Base-by-base conservation (phyloP, 2,888 invertebrate genomes). In the Lepetodrilus schrolli region DNA sequence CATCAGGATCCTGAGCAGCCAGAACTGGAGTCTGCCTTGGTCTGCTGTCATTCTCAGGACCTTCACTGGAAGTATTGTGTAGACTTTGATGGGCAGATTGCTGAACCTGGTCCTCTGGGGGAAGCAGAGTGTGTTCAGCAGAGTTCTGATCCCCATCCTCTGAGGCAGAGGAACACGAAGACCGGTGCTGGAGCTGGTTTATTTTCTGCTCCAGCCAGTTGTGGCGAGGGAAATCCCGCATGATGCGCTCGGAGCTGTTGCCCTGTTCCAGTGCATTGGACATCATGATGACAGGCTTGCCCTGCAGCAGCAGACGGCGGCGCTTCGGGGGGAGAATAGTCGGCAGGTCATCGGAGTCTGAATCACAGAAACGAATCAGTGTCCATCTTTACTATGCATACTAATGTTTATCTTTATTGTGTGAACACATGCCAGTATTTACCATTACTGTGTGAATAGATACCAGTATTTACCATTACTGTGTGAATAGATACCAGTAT, bases 131-230 rank as follows among this genome's bases (percentile, higher is more conserved):
- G 30, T 4, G 17, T 5, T 30, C 21, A 21, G 13, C 37, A 17
- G 66, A 37, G 13, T 20, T 36, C 26, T 20, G 5, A 10, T 13
- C 37, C 20, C 20, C 36, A 7, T 66, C 38, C 8, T 38, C 38
- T 66, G 36, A 20, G 17, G 26, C 17, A 8, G 37, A 21, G 38
- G 37, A 66, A 37, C 66, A 58, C 4, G 68, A 43, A n/a, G 68
- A 23, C 26, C 10, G 26, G 26, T 68, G 43, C 26, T 68, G 68
- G 1, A 68, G 30, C 43, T 68, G 38, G 26, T 68, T 68, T 95
- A 96, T 91, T 95, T 95, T 76, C 96, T 79, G 75, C 58, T 82
- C 80, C 30, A 83, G 75, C 83, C 83, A 83, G 72, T 83, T 83
- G 73, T 81, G 78, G 4, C 79, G 66, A 1, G 83, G 83, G 50